Conservation (phyloP, 2,888 invertebrate genomes). For the Drosophila neonasuta region DNA sequence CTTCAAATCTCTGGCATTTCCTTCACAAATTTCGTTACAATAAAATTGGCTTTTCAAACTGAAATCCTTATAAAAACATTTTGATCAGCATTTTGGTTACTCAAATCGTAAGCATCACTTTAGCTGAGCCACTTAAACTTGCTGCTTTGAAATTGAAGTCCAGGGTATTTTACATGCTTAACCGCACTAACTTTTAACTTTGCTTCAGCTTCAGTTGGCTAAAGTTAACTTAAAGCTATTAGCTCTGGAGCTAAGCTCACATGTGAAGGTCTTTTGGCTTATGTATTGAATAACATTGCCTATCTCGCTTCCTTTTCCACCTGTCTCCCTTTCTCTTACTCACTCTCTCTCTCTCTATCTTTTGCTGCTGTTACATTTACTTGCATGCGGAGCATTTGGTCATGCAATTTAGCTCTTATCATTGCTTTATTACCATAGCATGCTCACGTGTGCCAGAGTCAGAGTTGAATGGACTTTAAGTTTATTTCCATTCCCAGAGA, state of each 20-base stretch:
- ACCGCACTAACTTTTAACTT: background rate
- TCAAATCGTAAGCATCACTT: no score
- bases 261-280: slow-evolving; percentile 6
- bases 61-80: no score
- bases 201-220: background rate
- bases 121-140: no score
- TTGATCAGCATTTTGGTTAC: no score
- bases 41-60: no score
- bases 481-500: background rate
- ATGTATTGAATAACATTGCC: slow-evolving; percentile 11
- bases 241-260: slow-evolving; percentile 14
- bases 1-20: no score
- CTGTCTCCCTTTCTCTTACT: no score
- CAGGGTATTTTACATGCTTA: slow-evolving; percentile 1
- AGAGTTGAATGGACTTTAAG: slow-evolving; percentile 34
- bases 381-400: slow-evolving; percentile 34
- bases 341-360: no score
- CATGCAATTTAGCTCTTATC: slow-evolving; percentile 51
- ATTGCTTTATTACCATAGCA: slow-evolving; percentile 47
- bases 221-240: background rate
- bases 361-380: background rate
- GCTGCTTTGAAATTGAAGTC: no score
- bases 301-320: background rate
- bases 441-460: slow-evolving; percentile 18
- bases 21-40: no score